Evolutionary conservation across 2,113 vertebrate species (phyloP).

Genomic region (Cephalopholis sonnerati): DNA sequence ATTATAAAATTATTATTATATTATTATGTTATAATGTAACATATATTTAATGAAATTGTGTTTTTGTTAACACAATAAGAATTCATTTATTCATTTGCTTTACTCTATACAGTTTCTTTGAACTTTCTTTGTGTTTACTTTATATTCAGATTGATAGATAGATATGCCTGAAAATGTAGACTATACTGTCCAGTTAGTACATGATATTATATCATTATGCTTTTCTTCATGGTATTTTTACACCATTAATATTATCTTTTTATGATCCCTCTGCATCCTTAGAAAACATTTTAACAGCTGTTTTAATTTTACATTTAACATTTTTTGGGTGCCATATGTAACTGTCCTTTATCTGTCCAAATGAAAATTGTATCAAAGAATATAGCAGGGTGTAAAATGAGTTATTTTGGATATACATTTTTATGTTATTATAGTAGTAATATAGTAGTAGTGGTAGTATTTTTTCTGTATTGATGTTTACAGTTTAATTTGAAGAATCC

Average conservation of each 20-base stretch:
- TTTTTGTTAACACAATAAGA: background rate
- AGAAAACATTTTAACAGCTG: background rate
- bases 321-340: too few relatives aligned
- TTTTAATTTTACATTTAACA: background rate
- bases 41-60: too few relatives aligned
- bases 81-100: too few relatives aligned
- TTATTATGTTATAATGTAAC: background rate
- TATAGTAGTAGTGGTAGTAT: background rate
- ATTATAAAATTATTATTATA: too few relatives aligned
- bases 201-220: background rate
- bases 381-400: background rate
- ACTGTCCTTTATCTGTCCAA: too few relatives aligned
- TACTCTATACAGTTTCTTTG: background rate
- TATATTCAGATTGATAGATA: too few relatives aligned
- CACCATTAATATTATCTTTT: background rate
- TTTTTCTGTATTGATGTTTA: background rate
- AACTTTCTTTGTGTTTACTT: background rate
- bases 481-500: slow-evolving; percentile 21
- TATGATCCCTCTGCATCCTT: background rate
- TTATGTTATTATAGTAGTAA: background rate
- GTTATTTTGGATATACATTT: background rate
- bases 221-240: background rate
- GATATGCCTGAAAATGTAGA: too few relatives aligned
- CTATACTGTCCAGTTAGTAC: too few relatives aligned
- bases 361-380: background rate